A percentile compares a stretch with the other conserved stretches of the same genome.
Evolutionary conservation across 2,113 vertebrate species (phyloP).

Genomic region (Phocoena phocoena): DNA sequence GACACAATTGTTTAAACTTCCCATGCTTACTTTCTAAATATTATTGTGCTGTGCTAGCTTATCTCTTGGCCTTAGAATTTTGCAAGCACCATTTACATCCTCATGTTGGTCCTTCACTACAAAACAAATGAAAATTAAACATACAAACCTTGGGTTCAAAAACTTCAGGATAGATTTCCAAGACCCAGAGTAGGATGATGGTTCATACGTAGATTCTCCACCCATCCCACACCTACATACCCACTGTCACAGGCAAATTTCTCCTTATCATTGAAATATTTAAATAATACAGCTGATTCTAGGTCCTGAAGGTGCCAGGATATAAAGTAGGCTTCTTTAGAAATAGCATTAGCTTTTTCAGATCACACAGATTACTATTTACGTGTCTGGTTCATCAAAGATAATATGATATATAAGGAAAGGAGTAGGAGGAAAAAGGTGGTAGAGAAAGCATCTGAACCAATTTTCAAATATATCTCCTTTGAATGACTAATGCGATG

Average conservation of each 20-base stretch:
- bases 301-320: not conserved
- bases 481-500: constrained; percentile 63
- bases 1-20: constrained; percentile 40
- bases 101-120: constrained; percentile 3
- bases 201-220: not conserved
- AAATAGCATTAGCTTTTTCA: constrained; percentile 39
- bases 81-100: constrained; percentile 33
- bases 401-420: constrained; percentile 55
- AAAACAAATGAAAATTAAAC: constrained; percentile 48
- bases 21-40: constrained; percentile 56
- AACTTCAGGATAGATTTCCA: constrained; percentile 43
- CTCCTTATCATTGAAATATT: constrained; percentile 8
- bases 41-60: constrained; percentile 55
- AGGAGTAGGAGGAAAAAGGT: constrained; percentile 42
- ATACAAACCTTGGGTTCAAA: not conserved
- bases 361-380: constrained; percentile 56
- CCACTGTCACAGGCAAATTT: not conserved
- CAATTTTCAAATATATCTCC: constrained; percentile 52
- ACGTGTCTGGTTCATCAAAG: constrained; percentile 57
- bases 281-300: constrained; percentile 34
- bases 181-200: not conserved
- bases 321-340: constrained; percentile 48
- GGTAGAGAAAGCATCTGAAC: constrained; percentile 57
- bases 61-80: constrained; percentile 48
- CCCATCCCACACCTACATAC: not conserved